Base-by-base conservation (phyloP, 2,113 vertebrate species). In the Cyprinus carpio region DNA sequence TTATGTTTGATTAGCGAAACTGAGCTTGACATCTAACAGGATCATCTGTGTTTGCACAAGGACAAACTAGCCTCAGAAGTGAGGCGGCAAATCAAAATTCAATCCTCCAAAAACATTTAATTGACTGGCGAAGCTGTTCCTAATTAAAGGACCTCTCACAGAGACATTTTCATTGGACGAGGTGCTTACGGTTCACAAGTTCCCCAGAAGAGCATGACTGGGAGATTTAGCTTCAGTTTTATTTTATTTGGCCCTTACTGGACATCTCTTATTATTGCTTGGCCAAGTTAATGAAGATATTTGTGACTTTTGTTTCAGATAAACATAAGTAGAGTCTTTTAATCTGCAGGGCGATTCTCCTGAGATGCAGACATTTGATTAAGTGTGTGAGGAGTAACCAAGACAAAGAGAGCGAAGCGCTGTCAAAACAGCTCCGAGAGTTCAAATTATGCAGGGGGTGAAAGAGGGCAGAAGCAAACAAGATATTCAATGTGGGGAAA, bases 81-180 rank as follows among this genome's bases (percentile, higher is more conserved):
- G 69, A 69, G 75, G 56, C 4, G 78, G 40, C 77, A 25, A 81
- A 69, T 49, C 25, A 67, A 69, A 81, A 81, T 65, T 4, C 40
- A 11, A 49, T 7, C 25, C 78, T 81, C n/a, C 78, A 34, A 46
- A 76, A 87, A 81, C 31, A 76, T 83, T 83, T 31, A 83, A 62
- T 64, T 64, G 43, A 65, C 75, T 25, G n/a, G 51, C 51, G 23
- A 74, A 74, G n/a, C 84, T 83, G 82, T 80, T 82, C 76, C 65
- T 79, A 90, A 91, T 92, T 86, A 92, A 89, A 79, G 23, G 64
- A 85, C 34, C 84, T 89, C 86, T 40, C 76, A 29, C 89, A 87
- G 43, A 84, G 85, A 91, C 83, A 88, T 86, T 93, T 91, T 89
- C 88, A 67, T 92, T 93, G 92, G 92, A 90, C 79, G 78, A 65